Conservation (phyloP, 2,888 invertebrate species). For the Agrypnus murinus region DNA sequence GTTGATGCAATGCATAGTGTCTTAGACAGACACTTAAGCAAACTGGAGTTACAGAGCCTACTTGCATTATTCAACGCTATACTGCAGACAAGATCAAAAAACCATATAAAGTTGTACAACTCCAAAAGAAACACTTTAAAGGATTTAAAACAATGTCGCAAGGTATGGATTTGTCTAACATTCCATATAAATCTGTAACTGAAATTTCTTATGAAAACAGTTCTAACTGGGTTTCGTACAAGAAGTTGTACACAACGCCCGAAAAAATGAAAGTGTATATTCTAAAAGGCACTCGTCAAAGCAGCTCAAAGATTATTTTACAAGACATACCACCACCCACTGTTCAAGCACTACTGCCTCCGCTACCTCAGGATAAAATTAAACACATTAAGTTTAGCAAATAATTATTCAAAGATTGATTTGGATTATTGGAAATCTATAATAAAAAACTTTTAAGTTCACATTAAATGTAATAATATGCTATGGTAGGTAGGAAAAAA, state of each 20-base stretch:
- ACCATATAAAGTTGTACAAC: conserved; percentile 5
- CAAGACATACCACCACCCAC: neutral
- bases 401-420: neutral
- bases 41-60: conserved; percentile 15
- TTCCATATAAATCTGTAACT: neutral
- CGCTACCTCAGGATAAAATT: neutral
- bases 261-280: too few species aligned
- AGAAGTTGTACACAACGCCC: too few species aligned
- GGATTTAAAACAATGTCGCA: neutral
- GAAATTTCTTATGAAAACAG: neutral
- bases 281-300: too few species aligned
- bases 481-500: too few species aligned
- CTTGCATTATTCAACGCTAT: conserved; percentile 5
- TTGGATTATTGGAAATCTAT: neutral
- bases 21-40: neutral
- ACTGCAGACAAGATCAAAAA: too few species aligned
- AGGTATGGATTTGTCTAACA: neutral
- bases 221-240: neutral
- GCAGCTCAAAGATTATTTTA: too few species aligned
- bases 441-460: too few species aligned
- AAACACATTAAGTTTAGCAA: neutral
- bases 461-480: too few species aligned
- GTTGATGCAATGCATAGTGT: neutral
- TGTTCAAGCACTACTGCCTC: conserved; percentile 1
- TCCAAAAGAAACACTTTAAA: neutral